phyloP scores from a whole-genome alignment of 2,797 vertebrate genomes.

The Pseudopleuronectes americanus region DNA sequence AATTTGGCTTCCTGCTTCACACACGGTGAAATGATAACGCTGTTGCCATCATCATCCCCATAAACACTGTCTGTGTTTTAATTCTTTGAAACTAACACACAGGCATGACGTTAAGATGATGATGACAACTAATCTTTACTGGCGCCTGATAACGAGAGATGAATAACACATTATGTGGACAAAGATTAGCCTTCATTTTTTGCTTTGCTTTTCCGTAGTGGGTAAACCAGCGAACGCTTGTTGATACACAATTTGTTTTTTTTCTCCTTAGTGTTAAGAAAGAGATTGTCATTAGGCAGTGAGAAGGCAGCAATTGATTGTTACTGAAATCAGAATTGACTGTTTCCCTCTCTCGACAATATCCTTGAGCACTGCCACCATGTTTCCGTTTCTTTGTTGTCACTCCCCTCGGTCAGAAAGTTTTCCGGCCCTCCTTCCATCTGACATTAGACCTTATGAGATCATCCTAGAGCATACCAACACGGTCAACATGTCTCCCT shows the following conservation, averaged over 20 bases:
- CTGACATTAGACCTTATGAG: slow-evolving; percentile 45
- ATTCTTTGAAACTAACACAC: slow-evolving; percentile 50
- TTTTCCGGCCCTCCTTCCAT: slow-evolving; percentile 30
- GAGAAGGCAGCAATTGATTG: slow-evolving; percentile 53
- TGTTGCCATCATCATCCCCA: slow-evolving; percentile 43
- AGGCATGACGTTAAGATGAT: slow-evolving; percentile 39
- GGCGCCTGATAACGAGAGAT: slow-evolving; percentile 41
- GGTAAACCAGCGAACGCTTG: slow-evolving; percentile 47
- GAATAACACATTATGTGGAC: slow-evolving; percentile 35
- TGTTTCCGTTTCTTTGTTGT: slow-evolving; percentile 32
- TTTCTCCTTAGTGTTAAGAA: neutral
- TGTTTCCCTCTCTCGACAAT: slow-evolving; percentile 12
- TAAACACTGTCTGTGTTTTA: slow-evolving; percentile 50
- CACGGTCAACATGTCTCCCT: slow-evolving; percentile 45
- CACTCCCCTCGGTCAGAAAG: slow-evolving; percentile 33
- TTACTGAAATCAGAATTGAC: slow-evolving; percentile 53
- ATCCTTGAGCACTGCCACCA: slow-evolving; percentile 25
- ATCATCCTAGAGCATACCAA: slow-evolving; percentile 46
- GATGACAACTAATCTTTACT: slow-evolving; percentile 55
- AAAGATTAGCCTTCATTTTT: slow-evolving; percentile 17
- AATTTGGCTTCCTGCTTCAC: slow-evolving; percentile 40
- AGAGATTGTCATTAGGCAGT: slow-evolving; percentile 11
- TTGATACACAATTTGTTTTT: slow-evolving; percentile 32
- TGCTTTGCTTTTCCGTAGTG: slow-evolving; percentile 36
- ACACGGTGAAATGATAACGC: slow-evolving; percentile 25